Base-by-base conservation (phyloP, 2,113 vertebrate genomes). In the Carettochelys insculpta region DNA sequence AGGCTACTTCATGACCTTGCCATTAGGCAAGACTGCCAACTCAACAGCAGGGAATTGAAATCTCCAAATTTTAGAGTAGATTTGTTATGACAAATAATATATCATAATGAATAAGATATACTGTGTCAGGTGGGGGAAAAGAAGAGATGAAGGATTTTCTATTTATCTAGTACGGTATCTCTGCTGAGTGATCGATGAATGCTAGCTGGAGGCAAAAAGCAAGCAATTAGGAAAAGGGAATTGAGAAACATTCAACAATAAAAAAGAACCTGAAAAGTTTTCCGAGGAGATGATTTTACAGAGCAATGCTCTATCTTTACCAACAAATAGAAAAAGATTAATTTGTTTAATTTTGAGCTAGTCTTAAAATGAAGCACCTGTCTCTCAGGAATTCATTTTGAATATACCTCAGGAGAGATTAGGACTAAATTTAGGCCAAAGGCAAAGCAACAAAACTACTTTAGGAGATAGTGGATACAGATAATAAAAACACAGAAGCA, bases 261-360 rank as follows among this genome's bases (percentile, higher is more conserved):
- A 89, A 1, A 38, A 86, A 82, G 47, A 31, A 5, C 53, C 19
- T 0, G 3, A 2, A 29, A 29, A 89, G 25, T 11, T 80, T 93
- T 90, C 54, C 58, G 11, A 27, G 34, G 31, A 91, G 68, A 84
- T 13, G 85, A n/a, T 89, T 48, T 86, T 47, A 17, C 10, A 78
- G 27, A 48, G 61, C 24, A 27, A n/a, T 38, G 54, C 19, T 48
- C 41, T 75, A 75, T 43, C 24, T 53, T 2, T 34, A 16, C 84
- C 17, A 43, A 48, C 47, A 93, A 82, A 87, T 83, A 41, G 77
- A 88, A 80, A 83, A 80, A 82, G 90, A 85, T 31, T 90, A 90
- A 77, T 16, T 81, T 50, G 85, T 77, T 90, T 93, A 3, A 24
- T 81, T 80, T 47, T 51, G 38, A 83, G 12, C 12, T 6, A 5